Percentiles rank a stretch among this genome's conserved stretches.
Evolutionary conservation across 1,140 invertebrate genomes (phyloP).

Genomic region (Nephila pilipes): DNA sequence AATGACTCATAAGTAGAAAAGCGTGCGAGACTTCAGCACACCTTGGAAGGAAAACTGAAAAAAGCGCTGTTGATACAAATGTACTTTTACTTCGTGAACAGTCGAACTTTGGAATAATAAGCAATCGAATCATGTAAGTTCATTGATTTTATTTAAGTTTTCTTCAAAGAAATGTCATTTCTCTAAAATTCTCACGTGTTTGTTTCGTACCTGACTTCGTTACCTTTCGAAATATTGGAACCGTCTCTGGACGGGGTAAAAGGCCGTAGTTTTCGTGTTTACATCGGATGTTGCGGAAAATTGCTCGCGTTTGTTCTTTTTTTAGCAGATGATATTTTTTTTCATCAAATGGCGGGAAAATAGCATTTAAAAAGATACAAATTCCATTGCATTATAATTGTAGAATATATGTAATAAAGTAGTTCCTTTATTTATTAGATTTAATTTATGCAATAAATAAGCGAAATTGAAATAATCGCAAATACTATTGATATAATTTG

Average conservation of each 20-base stretch:
- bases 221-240: slow-evolving; percentile 34
- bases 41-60: slow-evolving; percentile 14
- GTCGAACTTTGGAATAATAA: slow-evolving; percentile 25
- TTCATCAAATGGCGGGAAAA: background rate
- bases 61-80: background rate
- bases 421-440: too few species aligned
- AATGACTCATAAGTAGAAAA: slow-evolving; percentile 74
- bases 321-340: background rate
- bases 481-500: too few species aligned
- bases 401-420: too few species aligned
- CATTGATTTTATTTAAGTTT: background rate
- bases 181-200: slow-evolving; percentile 49
- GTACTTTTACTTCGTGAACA: background rate
- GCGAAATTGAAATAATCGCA: too few species aligned
- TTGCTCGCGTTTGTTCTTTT: background rate
- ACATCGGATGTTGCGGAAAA: background rate
- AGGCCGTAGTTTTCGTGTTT: slow-evolving; percentile 17
- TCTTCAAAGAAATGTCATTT: background rate
- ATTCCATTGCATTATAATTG: too few species aligned
- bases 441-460: too few species aligned
- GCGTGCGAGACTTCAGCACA: slow-evolving; percentile 51
- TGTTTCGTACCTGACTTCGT: slow-evolving; percentile 42
- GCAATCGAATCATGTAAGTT: slow-evolving; percentile 51
- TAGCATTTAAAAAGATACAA: background rate
- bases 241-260: background rate